Percentiles rank a stretch among this genome's conserved stretches.
These are phyloP conservation scores for Machaerirhynchus nigripectus DNA, from an alignment of 2,113 vertebrate species.

Conservation along the genomic window DNA sequence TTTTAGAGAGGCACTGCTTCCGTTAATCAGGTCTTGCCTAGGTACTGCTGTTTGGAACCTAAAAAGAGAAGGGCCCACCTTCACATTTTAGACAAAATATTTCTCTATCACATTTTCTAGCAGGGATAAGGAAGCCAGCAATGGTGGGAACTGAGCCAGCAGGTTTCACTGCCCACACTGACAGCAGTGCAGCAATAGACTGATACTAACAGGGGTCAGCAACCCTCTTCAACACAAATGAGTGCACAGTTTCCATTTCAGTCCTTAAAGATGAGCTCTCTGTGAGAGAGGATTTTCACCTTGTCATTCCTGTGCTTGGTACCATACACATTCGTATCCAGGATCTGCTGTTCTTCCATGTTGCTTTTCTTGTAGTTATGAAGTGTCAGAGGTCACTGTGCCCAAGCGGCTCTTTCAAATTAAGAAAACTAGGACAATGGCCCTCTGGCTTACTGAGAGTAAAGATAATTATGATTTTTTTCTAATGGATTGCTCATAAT, in stretches of 20 bases:
- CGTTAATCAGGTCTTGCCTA: neutral
- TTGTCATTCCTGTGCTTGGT: neutral
- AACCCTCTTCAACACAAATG: neutral
- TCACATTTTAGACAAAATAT: neutral
- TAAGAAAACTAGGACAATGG: neutral
- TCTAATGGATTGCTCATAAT: neutral
- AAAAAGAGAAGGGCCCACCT: neutral
- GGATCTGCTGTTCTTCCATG: neutral
- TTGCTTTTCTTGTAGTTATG: neutral
- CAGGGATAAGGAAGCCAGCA: neutral
- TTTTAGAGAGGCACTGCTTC: neutral
- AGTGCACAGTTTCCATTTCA: neutral
- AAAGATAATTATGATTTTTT: neutral
- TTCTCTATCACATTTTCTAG: neutral
- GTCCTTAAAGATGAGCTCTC: neutral
- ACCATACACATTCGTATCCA: neutral
- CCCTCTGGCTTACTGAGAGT: neutral
- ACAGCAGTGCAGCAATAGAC: neutral
- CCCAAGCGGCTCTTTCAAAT: neutral
- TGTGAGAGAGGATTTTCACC: neutral
- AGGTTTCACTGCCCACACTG: conserved; percentile 4
- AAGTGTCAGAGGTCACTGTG: neutral
- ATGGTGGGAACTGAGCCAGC: neutral
- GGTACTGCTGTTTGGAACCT: neutral
- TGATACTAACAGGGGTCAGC: neutral